These are phyloP conservation scores for Lottia gigantea DNA, from an alignment of 2,888 invertebrate genomes.

Conservation along the genomic window DNA sequence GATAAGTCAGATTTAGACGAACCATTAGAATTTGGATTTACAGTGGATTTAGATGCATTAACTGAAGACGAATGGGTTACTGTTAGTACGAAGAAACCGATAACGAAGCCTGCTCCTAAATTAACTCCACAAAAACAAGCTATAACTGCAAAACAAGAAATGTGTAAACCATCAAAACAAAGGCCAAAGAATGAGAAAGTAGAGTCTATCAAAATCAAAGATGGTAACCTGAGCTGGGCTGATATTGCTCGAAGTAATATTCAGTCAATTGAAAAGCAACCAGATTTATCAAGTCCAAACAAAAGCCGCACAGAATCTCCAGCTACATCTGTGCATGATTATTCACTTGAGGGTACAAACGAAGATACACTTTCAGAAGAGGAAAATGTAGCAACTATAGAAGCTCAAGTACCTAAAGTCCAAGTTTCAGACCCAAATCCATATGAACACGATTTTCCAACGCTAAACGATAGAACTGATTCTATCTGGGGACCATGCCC, in stretches of 20 bases:
- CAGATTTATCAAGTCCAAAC: neutral
- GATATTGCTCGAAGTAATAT: conserved; percentile 28
- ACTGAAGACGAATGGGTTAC: neutral
- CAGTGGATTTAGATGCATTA: too few species aligned
- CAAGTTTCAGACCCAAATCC: neutral
- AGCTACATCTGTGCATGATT: neutral
- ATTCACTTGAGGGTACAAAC: neutral
- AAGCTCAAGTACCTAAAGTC: neutral
- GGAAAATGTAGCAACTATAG: neutral
- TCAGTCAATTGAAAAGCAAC: neutral
- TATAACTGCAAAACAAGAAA: neutral
- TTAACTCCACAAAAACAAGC: neutral
- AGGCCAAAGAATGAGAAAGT: neutral
- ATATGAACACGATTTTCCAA: neutral
- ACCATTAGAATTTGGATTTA: too few species aligned
- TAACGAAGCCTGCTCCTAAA: neutral
- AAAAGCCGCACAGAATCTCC: neutral
- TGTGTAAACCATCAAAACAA: neutral
- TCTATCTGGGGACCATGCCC: neutral
- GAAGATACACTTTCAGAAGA: neutral
- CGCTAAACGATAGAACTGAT: neutral
- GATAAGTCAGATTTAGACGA: neutral
- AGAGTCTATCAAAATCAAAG: neutral
- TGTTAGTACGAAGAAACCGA: neutral
- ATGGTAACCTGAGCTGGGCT: conserved; percentile 30